These are phyloP conservation scores for Chrysemys picta DNA, from an alignment of 2,113 vertebrate genomes.

Conservation along the genomic window DNA sequence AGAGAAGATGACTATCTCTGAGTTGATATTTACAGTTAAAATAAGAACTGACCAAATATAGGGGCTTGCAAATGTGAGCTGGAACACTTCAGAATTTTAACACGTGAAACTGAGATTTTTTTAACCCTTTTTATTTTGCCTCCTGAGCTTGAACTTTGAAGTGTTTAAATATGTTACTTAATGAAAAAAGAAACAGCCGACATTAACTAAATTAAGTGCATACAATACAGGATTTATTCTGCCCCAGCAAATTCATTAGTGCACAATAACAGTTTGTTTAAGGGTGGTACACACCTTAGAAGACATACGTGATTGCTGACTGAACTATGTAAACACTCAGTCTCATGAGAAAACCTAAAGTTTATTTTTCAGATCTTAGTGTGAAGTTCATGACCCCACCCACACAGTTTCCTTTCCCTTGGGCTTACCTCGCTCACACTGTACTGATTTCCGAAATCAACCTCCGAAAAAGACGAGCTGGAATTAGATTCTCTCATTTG, in stretches of 20 bases:
- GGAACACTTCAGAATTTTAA: not conserved
- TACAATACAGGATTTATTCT: slow-evolving; percentile 7
- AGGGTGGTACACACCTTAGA: slow-evolving; percentile 8
- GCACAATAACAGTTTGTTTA: slow-evolving; percentile 21
- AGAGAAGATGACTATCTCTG: not conserved
- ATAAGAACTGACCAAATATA: no score
- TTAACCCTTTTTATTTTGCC: not conserved
- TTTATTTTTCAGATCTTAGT: slow-evolving; percentile 25
- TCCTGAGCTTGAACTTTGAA: not conserved
- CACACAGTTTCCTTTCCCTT: not conserved
- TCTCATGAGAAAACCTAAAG: slow-evolving; percentile 30
- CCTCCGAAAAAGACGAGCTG: not conserved
- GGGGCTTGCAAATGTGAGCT: not conserved
- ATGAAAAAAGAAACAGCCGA: not conserved
- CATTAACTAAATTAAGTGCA: not conserved
- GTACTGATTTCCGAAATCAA: not conserved
- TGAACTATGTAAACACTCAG: slow-evolving; percentile 31
- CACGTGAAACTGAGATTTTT: not conserved
- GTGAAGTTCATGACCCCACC: slow-evolving; percentile 32
- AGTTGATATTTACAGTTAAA: not conserved
- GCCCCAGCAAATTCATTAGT: slow-evolving; percentile 11
- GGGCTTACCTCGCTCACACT: not conserved
- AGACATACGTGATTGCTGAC: not conserved
- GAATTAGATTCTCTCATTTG: not conserved
- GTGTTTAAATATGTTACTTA: not conserved